A percentile compares a stretch with the other conserved stretches of the same genome.
These are phyloP conservation scores for Drosophila micromelanica DNA, from an alignment of 1,140 invertebrate species.

Conservation along the genomic window DNA sequence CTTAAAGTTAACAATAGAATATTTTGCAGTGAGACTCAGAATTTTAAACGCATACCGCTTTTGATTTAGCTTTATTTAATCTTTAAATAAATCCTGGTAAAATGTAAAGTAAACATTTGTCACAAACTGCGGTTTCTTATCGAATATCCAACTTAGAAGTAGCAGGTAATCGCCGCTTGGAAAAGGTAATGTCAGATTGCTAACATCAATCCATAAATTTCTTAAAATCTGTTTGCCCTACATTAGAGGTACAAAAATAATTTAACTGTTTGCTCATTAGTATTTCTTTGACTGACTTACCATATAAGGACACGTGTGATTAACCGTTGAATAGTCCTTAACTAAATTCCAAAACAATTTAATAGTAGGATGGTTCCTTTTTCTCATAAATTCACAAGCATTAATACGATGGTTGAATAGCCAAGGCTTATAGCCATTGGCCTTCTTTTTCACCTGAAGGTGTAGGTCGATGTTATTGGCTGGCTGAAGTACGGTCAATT, in stretches of 20 bases:
- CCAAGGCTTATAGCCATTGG: slow-evolving; percentile 26
- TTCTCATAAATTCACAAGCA: slow-evolving; percentile 26
- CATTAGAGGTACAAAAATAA: not conserved
- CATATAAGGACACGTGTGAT: slow-evolving; percentile 39
- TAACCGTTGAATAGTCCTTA: slow-evolving; percentile 7
- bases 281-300: not conserved
- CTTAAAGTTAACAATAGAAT: too few species aligned
- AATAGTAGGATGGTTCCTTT: not conserved
- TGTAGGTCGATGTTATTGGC: not conserved
- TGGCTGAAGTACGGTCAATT: not conserved
- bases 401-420: too few species aligned
- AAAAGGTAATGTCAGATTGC: not conserved
- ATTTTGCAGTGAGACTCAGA: too few species aligned
- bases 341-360: slow-evolving; percentile 11
- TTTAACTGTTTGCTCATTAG: not conserved
- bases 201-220: slow-evolving; percentile 4
- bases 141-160: slow-evolving; percentile 15
- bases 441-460: slow-evolving; percentile 3
- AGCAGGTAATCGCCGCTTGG: slow-evolving; percentile 13
- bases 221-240: slow-evolving; percentile 16
- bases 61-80: not conserved
- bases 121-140: not conserved
- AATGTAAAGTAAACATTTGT: slow-evolving; percentile 21
- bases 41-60: too few species aligned
- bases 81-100: not conserved